Base-by-base conservation (phyloP, 1,140 invertebrate species). In the Helicoverpa armigera region DNA sequence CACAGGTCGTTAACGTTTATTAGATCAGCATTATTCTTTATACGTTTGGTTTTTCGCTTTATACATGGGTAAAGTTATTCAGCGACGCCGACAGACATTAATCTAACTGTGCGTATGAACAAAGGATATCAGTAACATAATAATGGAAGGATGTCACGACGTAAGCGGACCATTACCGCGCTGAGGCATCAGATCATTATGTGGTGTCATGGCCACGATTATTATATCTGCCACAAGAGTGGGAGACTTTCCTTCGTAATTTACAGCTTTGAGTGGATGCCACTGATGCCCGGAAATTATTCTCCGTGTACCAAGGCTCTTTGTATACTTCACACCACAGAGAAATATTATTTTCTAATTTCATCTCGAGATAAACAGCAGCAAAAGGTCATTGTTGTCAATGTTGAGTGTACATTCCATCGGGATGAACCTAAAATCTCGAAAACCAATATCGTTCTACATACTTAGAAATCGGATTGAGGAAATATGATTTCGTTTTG, bases 271-370 rank as follows among this genome's bases (percentile, higher is more conserved):
- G 51, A 67, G 60, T 56, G 63, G 74, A 54, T 81, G 79, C 80
- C 50, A 75, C 76, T 83, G 83, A 85, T 82, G 77, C 69, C 75
- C 78, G 83, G 81, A 86, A 86, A 86, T 86, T 86, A 79, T 83
- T 83, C 74, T 69, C 69, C 50, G 23, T 76, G 73, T 61, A 16
- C 58, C 74, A 65, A 16, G 29, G 23, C 35, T 76, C 73, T 76
- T 65, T 70, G 77, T 70, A 69, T 54, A 53, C 63, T 35, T 18
- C 31, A 58, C 58, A 54, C 53, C 70, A 58, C 11, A 48, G 61
- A 67, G 29, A 67, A 51, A 65, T 65, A 56, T 65, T 80, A 80
- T 67, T 56, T 53, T 65, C 73, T 81, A 76, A 16, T 58, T 73
- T 43, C 13, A 54, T 18, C 29, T 43, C 53, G 31, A 43, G 4